These are phyloP conservation scores for Entelurus aequoreus DNA, from an alignment of 2,113 vertebrate species.

Conservation along the genomic window DNA sequence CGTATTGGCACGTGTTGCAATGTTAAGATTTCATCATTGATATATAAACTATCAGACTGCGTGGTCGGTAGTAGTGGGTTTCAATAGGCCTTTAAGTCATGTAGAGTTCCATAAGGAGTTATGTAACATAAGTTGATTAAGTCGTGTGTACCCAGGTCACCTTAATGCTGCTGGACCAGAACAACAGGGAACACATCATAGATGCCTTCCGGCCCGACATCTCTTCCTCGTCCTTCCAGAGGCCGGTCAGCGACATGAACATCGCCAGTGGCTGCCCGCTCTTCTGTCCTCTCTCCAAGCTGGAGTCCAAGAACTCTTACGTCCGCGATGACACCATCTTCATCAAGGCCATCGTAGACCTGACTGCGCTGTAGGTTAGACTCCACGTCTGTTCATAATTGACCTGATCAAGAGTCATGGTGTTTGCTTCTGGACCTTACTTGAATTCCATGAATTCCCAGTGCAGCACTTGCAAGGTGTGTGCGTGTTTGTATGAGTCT, in stretches of 20 bases:
- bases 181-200: slow-evolving; percentile 93
- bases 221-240: slow-evolving; percentile 91
- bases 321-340: slow-evolving; percentile 94
- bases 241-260: slow-evolving; percentile 93
- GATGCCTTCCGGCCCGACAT: slow-evolving; percentile 93
- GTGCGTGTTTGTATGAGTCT: slow-evolving; percentile 19
- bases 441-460: slow-evolving; percentile 72
- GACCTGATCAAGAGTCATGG: no score
- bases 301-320: slow-evolving; percentile 91
- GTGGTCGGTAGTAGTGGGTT: no score
- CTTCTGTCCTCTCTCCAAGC: slow-evolving; percentile 88
- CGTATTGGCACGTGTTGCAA: no score
- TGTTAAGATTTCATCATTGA: no score
- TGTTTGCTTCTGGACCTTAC: slow-evolving; percentile 49
- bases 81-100: no score
- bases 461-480: slow-evolving; percentile 51
- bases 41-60: no score
- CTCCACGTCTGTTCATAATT: background rate
- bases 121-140: background rate
- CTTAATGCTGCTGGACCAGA: slow-evolving; percentile 95
- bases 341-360: slow-evolving; percentile 96
- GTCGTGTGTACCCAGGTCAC: slow-evolving; percentile 77
- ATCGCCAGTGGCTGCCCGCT: slow-evolving; percentile 96
- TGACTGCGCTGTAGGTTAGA: slow-evolving; percentile 83
- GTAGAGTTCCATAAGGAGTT: background rate